Evolutionary conservation across 2,113 vertebrate genomes (phyloP).

Genomic region (Neogobius melanostomus): DNA sequence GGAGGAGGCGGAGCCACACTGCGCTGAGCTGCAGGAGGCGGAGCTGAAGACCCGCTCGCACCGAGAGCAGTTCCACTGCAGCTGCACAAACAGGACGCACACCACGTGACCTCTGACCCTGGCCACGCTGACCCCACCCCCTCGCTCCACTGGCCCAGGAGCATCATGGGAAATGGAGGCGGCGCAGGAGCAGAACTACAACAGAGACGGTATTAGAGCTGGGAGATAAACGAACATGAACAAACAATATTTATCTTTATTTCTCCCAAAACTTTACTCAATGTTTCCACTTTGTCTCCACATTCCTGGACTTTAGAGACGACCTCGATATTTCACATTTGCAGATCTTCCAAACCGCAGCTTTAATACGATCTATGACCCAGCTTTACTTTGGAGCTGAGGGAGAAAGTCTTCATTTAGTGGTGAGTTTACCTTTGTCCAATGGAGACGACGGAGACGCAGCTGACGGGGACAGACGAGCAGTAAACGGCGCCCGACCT

Average conservation of each 20-base stretch:
- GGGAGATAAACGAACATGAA: not conserved
- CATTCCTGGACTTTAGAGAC: too few relatives aligned
- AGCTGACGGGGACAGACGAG: not conserved
- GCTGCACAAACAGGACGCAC: conserved; percentile 55
- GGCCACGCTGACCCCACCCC: conserved; percentile 25
- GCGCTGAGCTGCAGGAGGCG: conserved; percentile 27
- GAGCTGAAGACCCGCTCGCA: conserved; percentile 33
- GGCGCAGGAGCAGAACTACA: conserved; percentile 19
- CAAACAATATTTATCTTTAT: not conserved
- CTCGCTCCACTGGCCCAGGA: conserved; percentile 47
- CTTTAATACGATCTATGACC: too few relatives aligned
- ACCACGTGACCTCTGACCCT: conserved; percentile 61
- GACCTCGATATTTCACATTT: too few relatives aligned
- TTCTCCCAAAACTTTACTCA: too few relatives aligned
- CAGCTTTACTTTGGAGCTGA: too few relatives aligned
- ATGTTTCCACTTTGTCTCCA: too few relatives aligned
- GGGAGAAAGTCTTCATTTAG: not conserved
- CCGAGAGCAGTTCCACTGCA: conserved; percentile 58
- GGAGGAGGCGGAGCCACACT: conserved; percentile 5
- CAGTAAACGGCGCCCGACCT: not conserved
- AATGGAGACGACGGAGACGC: not conserved
- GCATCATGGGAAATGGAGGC: conserved; percentile 56
- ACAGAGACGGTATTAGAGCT: not conserved
- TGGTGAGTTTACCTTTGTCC: not conserved
- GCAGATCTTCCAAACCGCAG: too few relatives aligned